Evolutionary conservation across 2,113 vertebrate species (phyloP), one percentile per base, ranked within the genome.

Genomic region (Menidia beryllina): DNA sequence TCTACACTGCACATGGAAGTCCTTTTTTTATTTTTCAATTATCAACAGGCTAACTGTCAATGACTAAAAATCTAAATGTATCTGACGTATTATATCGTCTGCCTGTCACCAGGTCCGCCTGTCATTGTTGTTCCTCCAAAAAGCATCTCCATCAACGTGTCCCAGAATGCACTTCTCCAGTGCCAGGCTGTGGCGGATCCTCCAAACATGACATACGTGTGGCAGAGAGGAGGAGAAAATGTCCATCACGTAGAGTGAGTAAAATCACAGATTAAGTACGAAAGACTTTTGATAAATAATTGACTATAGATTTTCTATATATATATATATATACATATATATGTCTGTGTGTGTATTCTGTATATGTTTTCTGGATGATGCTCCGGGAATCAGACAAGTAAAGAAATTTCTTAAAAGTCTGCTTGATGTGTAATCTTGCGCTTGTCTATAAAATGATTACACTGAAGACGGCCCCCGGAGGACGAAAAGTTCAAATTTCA

Each of bases 191-290:
- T 96, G 79, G 95, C 97, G 0, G 95, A 98, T 80, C 97, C 97
- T 0, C 90, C 95, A 14, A 99, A 98, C 89, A 97, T 99, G 92
- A 98, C 96, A 48, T 99, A 98, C 21, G 95, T 95, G 85, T 98
- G 97, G 97, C 94, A 91, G 87, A 96, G 89, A 81, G 91, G 90
- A 0, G 85, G 84, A 67, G 90, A 89, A 77, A 97, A 99, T 0
- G 94, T 99, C 68, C 93, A 96, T 85, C 97, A 98, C 65, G 91
- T 95, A 52, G 94, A 96, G 97, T 96, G 63, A 27, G 49, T 91
- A 19, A 2, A 43, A 10, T 5, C 12, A 20, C 17, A 7, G 10
- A 51, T 20, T 19, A 5, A 19, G n/a, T n/a, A n/a, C n/a, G n/a
- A n/a, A n/a, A n/a, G n/a, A n/a, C n/a, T n/a, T n/a, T n/a, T n/a